These are phyloP conservation scores for Apteryx mantelli DNA, from an alignment of 2,113 vertebrate genomes.

Conservation along the genomic window DNA sequence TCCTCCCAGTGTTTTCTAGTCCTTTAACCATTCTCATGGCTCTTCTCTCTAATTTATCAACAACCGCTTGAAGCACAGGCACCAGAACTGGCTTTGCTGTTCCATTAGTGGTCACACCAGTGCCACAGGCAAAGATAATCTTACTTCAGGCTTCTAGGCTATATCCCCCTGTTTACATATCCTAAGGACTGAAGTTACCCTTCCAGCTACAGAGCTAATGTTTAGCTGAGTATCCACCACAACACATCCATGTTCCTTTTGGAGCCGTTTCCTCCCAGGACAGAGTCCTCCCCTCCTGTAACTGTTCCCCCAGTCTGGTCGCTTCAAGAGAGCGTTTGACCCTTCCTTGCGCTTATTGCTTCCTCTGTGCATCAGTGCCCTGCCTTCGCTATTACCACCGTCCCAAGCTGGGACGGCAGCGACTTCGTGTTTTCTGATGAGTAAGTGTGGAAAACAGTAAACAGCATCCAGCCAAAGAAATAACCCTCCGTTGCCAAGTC, in stretches of 20 bases:
- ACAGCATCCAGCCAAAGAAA: not conserved
- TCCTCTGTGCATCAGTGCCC: not conserved
- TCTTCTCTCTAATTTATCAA: slow-evolving; percentile 64
- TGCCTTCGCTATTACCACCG: rapidly evolving
- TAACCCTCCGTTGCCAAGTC: not conserved
- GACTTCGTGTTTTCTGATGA: not conserved
- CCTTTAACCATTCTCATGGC: slow-evolving; percentile 54
- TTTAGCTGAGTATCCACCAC: not conserved
- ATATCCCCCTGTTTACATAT: slow-evolving; percentile 13
- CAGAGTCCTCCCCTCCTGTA: not conserved
- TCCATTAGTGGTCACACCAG: slow-evolving; percentile 54
- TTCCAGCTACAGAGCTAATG: not conserved
- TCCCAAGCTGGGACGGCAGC: not conserved
- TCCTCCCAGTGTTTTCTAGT: slow-evolving; percentile 58
- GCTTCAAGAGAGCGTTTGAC: not conserved
- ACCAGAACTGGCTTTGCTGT: not conserved
- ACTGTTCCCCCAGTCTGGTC: not conserved
- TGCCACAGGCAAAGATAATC: slow-evolving; percentile 35
- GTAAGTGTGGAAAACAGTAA: not conserved
- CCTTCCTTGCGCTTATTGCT: not conserved
- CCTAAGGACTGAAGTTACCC: not conserved
- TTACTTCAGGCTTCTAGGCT: not conserved
- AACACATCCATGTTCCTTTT: not conserved
- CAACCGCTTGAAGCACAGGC: slow-evolving; percentile 65
- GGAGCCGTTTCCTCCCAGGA: not conserved